A percentile compares a stretch with the other conserved stretches of the same genome.
Conservation (phyloP, 2,113 vertebrate genomes). For the Uria lomvia region DNA sequence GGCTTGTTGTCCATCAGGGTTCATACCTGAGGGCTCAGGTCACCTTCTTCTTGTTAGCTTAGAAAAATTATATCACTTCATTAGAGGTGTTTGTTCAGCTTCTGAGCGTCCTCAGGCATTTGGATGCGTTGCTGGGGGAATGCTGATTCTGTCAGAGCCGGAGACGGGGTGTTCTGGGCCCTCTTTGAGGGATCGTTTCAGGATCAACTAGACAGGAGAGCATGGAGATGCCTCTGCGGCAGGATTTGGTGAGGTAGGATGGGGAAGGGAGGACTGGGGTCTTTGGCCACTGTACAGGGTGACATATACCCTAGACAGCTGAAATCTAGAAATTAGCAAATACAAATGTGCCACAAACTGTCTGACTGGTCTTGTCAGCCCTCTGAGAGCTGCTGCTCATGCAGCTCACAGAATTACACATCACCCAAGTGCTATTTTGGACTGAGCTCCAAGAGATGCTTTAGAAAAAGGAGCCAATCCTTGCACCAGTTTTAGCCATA, state of each 20-base stretch:
- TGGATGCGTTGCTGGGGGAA: neutral
- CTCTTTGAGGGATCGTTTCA: neutral
- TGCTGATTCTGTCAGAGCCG: neutral
- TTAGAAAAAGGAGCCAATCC: neutral
- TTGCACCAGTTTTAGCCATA: neutral
- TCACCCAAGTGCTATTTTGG: neutral
- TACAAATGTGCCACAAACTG: neutral
- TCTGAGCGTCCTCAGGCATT: neutral
- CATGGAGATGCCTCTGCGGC: neutral
- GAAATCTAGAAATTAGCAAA: neutral
- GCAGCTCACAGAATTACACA: neutral
- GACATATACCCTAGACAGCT: neutral
- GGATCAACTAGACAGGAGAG: neutral
- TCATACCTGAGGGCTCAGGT: slow-evolving; percentile 61
- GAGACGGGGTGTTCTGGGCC: neutral
- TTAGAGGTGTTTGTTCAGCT: slow-evolving; percentile 36
- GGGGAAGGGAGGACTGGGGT: neutral
- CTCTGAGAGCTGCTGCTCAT: neutral
- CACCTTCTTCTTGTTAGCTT: slow-evolving; percentile 54
- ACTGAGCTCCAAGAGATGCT: neutral
- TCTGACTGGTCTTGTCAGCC: neutral
- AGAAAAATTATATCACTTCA: slow-evolving; percentile 56
- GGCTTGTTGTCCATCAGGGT: slow-evolving; percentile 49
- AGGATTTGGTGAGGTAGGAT: neutral
- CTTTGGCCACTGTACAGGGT: neutral